Conservation (phyloP, 2,888 invertebrate species). For the Cylindroiulus punctatus region DNA sequence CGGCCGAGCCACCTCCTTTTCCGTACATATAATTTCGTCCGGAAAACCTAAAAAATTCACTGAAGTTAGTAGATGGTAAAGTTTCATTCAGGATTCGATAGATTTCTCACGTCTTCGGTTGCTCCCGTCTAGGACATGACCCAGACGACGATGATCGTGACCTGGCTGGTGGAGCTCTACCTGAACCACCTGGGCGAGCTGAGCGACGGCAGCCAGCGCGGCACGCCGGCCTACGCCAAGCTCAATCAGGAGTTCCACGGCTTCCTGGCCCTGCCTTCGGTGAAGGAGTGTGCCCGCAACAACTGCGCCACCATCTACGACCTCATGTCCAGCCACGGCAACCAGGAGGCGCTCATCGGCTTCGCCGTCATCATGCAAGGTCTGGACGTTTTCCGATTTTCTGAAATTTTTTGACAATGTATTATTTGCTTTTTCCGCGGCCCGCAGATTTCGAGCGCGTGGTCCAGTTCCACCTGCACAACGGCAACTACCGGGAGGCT, state of each 20-base stretch:
- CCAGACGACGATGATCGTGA: slow-evolving; percentile 89
- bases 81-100: no score
- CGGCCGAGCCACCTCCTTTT: no score
- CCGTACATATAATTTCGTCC: no score
- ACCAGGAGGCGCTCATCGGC: slow-evolving; percentile 87
- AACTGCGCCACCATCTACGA: slow-evolving; percentile 88
- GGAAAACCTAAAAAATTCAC: no score
- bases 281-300: slow-evolving; percentile 80
- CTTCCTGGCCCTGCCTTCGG: slow-evolving; percentile 77
- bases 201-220: slow-evolving; percentile 66
- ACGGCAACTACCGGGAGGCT: slow-evolving; percentile 73
- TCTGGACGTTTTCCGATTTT: slow-evolving; percentile 56
- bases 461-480: slow-evolving; percentile 87
- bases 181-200: slow-evolving; percentile 86
- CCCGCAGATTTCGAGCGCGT: slow-evolving; percentile 85
- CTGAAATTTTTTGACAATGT: no score
- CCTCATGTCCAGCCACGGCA: slow-evolving; percentile 92
- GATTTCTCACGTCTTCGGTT: no score
- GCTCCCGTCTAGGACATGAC: slow-evolving; percentile 75
- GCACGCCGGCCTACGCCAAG: slow-evolving; percentile 70
- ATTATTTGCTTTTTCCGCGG: no score
- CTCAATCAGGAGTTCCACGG: slow-evolving; percentile 81
- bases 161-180: slow-evolving; percentile 94
- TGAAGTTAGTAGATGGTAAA: no score
- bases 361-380: slow-evolving; percentile 84